Evolutionary conservation across 2,888 invertebrate genomes (phyloP).

Genomic region (Volucella inflata): DNA sequence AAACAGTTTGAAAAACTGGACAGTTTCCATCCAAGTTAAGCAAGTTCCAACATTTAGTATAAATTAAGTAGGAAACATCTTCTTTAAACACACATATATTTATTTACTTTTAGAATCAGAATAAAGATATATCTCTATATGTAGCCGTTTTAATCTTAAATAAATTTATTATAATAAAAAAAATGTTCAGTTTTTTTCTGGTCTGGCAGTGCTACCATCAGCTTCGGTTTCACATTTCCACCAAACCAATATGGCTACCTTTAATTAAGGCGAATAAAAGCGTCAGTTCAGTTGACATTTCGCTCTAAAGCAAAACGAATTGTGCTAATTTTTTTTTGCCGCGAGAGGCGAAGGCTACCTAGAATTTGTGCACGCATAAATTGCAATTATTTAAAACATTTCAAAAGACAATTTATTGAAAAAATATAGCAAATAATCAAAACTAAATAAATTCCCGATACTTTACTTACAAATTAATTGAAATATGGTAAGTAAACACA

Average conservation of each 20-base stretch:
- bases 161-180: no score
- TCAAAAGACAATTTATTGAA: background rate
- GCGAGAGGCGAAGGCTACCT: slow-evolving; percentile 39
- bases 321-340: slow-evolving; percentile 64
- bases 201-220: slow-evolving; percentile 8
- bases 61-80: no score
- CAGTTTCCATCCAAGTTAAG: no score
- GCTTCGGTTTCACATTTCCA: background rate
- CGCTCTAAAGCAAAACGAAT: background rate
- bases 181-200: no score
- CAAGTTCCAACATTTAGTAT: no score
- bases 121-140: no score
- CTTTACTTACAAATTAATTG: slow-evolving; percentile 6
- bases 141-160: no score
- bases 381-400: slow-evolving; percentile 38
- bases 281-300: slow-evolving; percentile 63
- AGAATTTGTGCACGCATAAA: slow-evolving; percentile 44
- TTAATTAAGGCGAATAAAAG: slow-evolving; percentile 23
- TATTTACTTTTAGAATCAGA: no score
- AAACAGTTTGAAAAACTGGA: no score
- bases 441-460: slow-evolving; percentile 14
- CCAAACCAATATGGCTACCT: slow-evolving; percentile 19
- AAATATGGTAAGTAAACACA: slow-evolving; percentile 61
- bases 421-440: slow-evolving; percentile 38
- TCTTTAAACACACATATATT: no score